phyloP scores from a whole-genome alignment of 2,888 invertebrate species.

The Perizoma flavofasciatum region DNA sequence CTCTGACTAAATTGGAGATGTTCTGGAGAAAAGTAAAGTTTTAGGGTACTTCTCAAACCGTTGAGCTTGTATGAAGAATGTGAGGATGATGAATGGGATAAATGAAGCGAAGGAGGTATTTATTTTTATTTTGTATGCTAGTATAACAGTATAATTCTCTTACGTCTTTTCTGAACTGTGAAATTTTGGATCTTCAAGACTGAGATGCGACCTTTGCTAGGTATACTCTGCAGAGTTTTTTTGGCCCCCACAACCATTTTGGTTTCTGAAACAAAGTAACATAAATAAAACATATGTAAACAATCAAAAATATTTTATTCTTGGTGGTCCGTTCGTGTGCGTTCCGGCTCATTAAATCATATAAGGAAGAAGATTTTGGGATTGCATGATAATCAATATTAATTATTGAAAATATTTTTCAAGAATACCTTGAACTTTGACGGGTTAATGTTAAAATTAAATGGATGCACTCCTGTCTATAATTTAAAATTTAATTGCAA shows the following conservation, averaged over 20 bases:
- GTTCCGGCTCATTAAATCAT: constrained; percentile 13
- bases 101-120: no score
- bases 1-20: no score
- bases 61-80: no score
- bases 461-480: constrained; percentile 5
- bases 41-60: no score
- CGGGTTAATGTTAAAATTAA: not conserved
- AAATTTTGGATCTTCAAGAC: constrained; percentile 71
- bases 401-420: constrained; percentile 9
- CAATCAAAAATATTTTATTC: not conserved
- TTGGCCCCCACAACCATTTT: constrained; percentile 67
- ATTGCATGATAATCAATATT: constrained; percentile 1
- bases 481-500: constrained; percentile 2
- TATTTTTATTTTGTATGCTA: no score
- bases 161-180: constrained; percentile 68
- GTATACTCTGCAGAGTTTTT: constrained; percentile 65
- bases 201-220: constrained; percentile 70
- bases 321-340: constrained; percentile 7
- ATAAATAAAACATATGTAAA: not conserved
- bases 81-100: no score
- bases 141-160: no score
- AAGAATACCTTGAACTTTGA: constrained; percentile 14
- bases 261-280: constrained; percentile 54
- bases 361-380: constrained; percentile 8
- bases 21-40: no score